Base-by-base conservation (phyloP, 1,140 invertebrate genomes). In the Alviniconcha marisindica region DNA sequence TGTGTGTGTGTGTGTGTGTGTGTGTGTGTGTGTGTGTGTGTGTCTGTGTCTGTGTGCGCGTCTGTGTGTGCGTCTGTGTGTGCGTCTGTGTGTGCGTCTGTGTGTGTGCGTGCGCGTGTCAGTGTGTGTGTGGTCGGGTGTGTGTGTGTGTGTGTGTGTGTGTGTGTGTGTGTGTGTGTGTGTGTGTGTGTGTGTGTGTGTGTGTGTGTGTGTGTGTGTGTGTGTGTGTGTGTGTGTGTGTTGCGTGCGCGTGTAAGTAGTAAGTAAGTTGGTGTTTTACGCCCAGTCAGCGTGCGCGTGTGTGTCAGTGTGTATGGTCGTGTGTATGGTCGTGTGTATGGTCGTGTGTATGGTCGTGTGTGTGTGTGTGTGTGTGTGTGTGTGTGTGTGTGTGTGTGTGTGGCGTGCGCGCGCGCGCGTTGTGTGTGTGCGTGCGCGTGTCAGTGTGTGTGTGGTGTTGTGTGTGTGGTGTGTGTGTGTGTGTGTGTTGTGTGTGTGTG, bases 11-110 rank as follows among this genome's bases (percentile, higher is more conserved):
- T 48, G 71, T 1, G 21, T 24, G 21, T 31, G 2, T 24, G 71
- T 38, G 42, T 24, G 44, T 51, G 74, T 51, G 74, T 77, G 74
- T 77, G n/a, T 48, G 74, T 48, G 42, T 31, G 42, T 14, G 74
- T 71, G 36, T 33, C 18, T 42, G 63, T 66, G 63, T 7, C 7
- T 28, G 69, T 24, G 69, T 24, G 69, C 21, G 69, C 5, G 28
- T 71, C 14, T 66, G 63, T 33, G 63, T 66, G 63, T 33, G 63
- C 33, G 63, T 36, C 1, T 66, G 63, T 66, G 28, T 36, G 63
- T 66, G 63, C 15, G 63, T 66, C 0, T 66, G 63, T 1, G 63
- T 36, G 63, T 33, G 0, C 10, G 63, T 33, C n/a, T 33, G 28
- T 0, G 63, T 33, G 63, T 33, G 63, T 66, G 71, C 10, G 10